Percentiles rank a stretch among this genome's conserved stretches.
phyloP scores from a whole-genome alignment of 2,797 vertebrate genomes.

The Bradypus variegatus region DNA sequence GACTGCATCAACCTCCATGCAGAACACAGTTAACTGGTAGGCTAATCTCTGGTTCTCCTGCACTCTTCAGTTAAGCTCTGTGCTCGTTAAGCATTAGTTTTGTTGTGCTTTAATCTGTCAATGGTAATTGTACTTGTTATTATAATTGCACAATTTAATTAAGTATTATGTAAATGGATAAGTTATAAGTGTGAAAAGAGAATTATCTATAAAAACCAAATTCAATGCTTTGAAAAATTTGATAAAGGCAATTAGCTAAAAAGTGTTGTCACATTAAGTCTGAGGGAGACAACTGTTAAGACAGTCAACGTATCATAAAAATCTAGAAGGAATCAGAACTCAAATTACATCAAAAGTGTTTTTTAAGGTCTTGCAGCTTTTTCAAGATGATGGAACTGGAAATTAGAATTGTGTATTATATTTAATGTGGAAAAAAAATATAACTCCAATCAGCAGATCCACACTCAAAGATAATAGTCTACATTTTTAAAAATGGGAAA shows the following conservation, averaged over 20 bases:
- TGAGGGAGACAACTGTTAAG: not conserved
- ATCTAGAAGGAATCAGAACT: not conserved
- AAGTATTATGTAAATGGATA: conserved; percentile 31
- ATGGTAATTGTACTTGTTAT: conserved; percentile 23
- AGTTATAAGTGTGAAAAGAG: conserved; percentile 38
- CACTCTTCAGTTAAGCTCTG: not conserved
- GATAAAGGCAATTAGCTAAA: conserved; percentile 29
- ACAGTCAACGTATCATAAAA: not conserved
- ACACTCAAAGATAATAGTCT: not conserved
- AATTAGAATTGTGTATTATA: not conserved
- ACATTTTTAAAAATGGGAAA: not conserved
- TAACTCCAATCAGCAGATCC: not conserved
- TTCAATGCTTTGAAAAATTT: not conserved
- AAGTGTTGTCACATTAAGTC: not conserved
- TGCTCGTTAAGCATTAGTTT: not conserved
- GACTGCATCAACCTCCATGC: fast-evolving
- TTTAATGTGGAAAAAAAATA: not conserved
- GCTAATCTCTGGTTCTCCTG: not conserved
- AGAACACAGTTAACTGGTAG: not conserved
- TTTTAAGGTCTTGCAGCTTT: not conserved
- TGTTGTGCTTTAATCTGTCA: conserved; percentile 25
- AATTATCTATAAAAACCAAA: conserved; percentile 24
- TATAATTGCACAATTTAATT: conserved; percentile 36
- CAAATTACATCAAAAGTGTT: not conserved
- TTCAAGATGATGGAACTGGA: not conserved